Evolutionary conservation across 53 echinoderm and acorn worm genomes (phyloP), one percentile per base, ranked within the genome.

Genomic region (Zoroaster sp.): DNA sequence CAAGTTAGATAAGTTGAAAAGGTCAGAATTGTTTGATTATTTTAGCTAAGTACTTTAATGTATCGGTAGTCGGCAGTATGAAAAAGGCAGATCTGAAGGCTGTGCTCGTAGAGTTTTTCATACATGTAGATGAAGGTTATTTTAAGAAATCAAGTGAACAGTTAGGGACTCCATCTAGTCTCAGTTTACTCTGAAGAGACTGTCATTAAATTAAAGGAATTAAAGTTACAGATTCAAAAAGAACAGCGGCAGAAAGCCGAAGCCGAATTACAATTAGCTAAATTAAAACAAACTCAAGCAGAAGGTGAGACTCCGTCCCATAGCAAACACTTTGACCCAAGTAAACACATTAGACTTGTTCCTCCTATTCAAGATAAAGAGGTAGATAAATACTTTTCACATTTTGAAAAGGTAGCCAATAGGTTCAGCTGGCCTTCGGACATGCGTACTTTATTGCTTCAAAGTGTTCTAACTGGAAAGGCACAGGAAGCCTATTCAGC

Each of bases 401-500:
- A 43, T 17, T 78, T 78, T 51, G 78, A 78, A 47, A 78, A 30
- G 45, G 34, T 78, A 21, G 78, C 78, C 10, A 41, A 45, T 15
- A 78, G 51, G 47, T 41, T 78, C 17, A 7, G 20, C 6, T 78
- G 78, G 78, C 78, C 47, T 14, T 44, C 68, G 45, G 70, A 72
- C 32, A 43, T 44, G 45, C 31, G 86, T 25, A 68, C 71, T 28
- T 15, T 47, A 23, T 14, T 78, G 78, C n/a, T n/a, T n/a, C n/a
- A n/a, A n/a, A n/a, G n/a, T n/a, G n/a, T n/a, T n/a, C n/a, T n/a
- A n/a, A n/a, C n/a, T n/a, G n/a, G n/a, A n/a, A n/a, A n/a, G n/a
- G n/a, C n/a, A n/a, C n/a, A n/a, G n/a, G n/a, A n/a, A 31, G 71
- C 90, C 28, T 90, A 83, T 59, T 85, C 78, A 14, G 68, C 93